These are phyloP conservation scores for Laupala kohalensis DNA, from an alignment of 1,140 invertebrate genomes.

Conservation along the genomic window DNA sequence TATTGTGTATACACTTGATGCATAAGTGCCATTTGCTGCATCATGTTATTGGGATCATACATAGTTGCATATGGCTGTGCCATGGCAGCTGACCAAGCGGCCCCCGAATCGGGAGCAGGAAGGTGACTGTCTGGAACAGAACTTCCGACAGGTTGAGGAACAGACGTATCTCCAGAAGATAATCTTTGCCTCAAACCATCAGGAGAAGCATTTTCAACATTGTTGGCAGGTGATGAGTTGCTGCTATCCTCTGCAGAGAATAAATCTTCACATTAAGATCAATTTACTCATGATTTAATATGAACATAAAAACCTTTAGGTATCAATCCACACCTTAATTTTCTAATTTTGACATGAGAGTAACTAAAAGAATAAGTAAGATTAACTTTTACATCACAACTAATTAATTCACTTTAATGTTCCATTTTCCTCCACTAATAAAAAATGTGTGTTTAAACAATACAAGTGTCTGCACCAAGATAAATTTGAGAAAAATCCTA, in stretches of 20 bases:
- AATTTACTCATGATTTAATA: too few relatives aligned
- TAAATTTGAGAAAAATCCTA: too few relatives aligned
- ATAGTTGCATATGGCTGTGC: conserved; percentile 4
- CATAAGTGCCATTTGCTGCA: conserved; percentile 55
- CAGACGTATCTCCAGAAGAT: not conserved
- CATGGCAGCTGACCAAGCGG: conserved; percentile 12
- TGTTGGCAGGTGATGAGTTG: not conserved
- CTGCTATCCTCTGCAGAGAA: not conserved
- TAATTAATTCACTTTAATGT: too few relatives aligned
- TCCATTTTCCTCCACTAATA: too few relatives aligned
- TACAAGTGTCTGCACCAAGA: too few relatives aligned
- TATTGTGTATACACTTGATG: conserved; percentile 77
- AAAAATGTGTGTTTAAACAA: too few relatives aligned
- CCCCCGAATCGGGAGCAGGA: conserved; percentile 3
- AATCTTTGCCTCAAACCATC: not conserved
- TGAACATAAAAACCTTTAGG: not conserved
- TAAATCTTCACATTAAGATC: too few relatives aligned
- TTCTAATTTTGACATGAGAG: too few relatives aligned
- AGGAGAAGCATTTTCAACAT: not conserved
- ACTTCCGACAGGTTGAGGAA: not conserved
- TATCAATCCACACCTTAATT: too few relatives aligned
- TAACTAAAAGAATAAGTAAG: too few relatives aligned
- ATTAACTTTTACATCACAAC: too few relatives aligned
- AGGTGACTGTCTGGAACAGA: not conserved
- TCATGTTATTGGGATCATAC: conserved; percentile 16